These are phyloP conservation scores for Drosophila mettleri DNA, from an alignment of 2,888 invertebrate species.

Conservation along the genomic window DNA sequence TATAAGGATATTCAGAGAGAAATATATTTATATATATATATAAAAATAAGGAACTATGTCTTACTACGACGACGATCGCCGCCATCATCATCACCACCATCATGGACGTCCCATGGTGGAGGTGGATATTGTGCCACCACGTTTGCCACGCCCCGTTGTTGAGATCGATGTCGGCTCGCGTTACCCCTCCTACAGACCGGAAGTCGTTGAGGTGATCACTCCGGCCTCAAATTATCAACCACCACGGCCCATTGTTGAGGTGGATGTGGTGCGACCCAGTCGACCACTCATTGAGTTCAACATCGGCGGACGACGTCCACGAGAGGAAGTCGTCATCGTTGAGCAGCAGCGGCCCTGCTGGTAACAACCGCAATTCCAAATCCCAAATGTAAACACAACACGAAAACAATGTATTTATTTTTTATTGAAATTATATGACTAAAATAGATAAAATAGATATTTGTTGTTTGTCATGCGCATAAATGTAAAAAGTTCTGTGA, in stretches of 20 bases:
- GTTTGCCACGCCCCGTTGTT: conserved; percentile 65
- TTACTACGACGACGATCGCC: conserved; percentile 70
- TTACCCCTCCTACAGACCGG: conserved; percentile 52
- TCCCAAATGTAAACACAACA: conserved; percentile 39
- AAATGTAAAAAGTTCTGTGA: conserved; percentile 50
- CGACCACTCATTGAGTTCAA: conserved; percentile 70
- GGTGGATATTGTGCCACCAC: conserved; percentile 75
- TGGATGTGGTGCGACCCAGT: conserved; percentile 65
- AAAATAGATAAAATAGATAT: conserved; percentile 37
- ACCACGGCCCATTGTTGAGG: conserved; percentile 65
- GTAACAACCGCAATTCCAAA: conserved; percentile 28
- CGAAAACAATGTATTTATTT: conserved; percentile 41
- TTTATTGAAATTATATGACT: conserved; percentile 58
- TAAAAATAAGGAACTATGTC: conserved; percentile 49
- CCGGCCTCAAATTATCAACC: conserved; percentile 69
- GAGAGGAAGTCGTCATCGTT: conserved; percentile 65
- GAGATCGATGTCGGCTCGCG: conserved; percentile 67
- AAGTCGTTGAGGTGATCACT: conserved; percentile 59
- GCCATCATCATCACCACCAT: conserved; percentile 67
- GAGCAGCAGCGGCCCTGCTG: conserved; percentile 61
- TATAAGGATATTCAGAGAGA: background rate
- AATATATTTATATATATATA: no score
- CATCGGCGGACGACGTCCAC: conserved; percentile 67
- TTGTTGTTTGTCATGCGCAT: conserved; percentile 51
- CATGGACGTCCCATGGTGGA: conserved; percentile 75